Evolutionary conservation across 2,888 invertebrate species (phyloP).

Genomic region (Watsonalla binaria): DNA sequence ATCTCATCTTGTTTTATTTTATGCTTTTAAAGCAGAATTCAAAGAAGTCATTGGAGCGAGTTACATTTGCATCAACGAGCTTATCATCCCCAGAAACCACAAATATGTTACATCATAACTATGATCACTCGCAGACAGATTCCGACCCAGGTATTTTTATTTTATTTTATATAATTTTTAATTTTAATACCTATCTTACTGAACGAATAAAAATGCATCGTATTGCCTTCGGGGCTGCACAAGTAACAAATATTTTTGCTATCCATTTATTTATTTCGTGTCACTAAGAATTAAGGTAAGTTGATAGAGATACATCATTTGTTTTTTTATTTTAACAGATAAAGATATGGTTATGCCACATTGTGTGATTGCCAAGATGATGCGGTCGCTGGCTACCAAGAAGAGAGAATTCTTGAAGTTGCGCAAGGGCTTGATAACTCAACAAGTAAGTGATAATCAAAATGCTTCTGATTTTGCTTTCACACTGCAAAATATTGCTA

Average conservation of each 20-base stretch:
- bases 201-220: too few species aligned
- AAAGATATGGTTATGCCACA: slow-evolving; percentile 46
- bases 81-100: slow-evolving; percentile 16
- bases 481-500: too few species aligned
- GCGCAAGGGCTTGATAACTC: slow-evolving; percentile 43
- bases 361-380: slow-evolving; percentile 41
- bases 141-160: slow-evolving; percentile 19
- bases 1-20: too few species aligned
- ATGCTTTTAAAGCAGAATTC: slow-evolving; percentile 10
- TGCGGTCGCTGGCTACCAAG: slow-evolving; percentile 47
- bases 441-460: slow-evolving; percentile 42
- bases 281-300: too few species aligned
- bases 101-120: slow-evolving; percentile 4
- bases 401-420: slow-evolving; percentile 59
- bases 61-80: slow-evolving; percentile 12
- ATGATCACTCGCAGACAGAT: slow-evolving; percentile 4
- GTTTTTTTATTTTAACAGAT: slow-evolving; percentile 27
- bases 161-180: background rate
- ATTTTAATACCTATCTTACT: background rate
- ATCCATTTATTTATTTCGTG: too few species aligned
- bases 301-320: background rate
- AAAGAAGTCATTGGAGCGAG: slow-evolving; percentile 15
- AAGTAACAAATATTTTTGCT: too few species aligned
- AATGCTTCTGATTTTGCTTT: background rate
- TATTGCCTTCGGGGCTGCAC: too few species aligned